Evolutionary conservation across 30 jellyfish, hydroid and myxozoan genomes (phyloP).

Genomic region (Mastigias papua): DNA sequence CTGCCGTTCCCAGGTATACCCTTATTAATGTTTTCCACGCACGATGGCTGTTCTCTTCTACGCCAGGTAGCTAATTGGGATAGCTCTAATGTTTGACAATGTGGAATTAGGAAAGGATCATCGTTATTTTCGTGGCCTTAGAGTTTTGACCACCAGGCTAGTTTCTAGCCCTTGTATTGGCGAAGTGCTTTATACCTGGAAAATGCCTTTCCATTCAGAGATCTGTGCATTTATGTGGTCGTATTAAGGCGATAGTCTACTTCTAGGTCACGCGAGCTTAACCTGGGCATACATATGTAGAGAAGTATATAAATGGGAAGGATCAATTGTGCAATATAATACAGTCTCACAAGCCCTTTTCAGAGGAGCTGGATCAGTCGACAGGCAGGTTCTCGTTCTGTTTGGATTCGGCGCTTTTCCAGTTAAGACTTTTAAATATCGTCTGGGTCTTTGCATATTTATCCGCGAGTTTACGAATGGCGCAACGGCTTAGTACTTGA

Average conservation of each 20-base stretch:
- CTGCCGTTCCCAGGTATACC: too few species aligned
- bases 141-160: neutral
- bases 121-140: neutral
- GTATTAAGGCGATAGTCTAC: neutral
- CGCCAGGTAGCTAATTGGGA: too few species aligned
- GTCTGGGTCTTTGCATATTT: neutral
- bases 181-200: neutral
- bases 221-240: neutral
- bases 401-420: neutral
- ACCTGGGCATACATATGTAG: neutral
- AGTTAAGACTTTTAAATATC: neutral
- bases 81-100: too few species aligned
- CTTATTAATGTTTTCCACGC: too few species aligned
- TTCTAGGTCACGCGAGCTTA: neutral
- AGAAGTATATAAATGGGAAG: neutral
- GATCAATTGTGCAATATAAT: neutral
- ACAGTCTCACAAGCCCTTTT: neutral
- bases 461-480: neutral
- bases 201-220: neutral
- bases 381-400: neutral
- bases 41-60: too few species aligned
- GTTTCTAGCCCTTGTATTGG: neutral
- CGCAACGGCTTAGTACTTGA: neutral
- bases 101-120: too few species aligned
- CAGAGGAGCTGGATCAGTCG: constrained; percentile 7